Base-by-base conservation (phyloP, 2,888 invertebrate species). In the Leptopilina drosophilae region DNA sequence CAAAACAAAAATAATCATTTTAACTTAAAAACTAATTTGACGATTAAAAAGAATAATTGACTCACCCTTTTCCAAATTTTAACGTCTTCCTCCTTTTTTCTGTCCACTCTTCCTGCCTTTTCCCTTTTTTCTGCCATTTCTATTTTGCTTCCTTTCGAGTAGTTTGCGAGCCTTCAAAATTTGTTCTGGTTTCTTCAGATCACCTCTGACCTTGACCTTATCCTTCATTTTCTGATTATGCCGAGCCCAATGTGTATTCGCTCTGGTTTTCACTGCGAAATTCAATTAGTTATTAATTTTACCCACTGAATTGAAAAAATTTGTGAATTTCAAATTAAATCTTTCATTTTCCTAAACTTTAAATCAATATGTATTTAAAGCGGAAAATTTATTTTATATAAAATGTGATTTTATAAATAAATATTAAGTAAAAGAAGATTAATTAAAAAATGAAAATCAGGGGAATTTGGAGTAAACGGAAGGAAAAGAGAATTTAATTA, bases 221-320 rank as follows among this genome's bases (percentile, higher is more conserved):
- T 93, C 92, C 83, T 94, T 94, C 4, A 95, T 80, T 82, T 96
- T 96, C 81, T 95, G 95, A 92, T 97, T 97, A 90, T 96, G 96
- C 73, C 95, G 94, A 73, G 95, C 95, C 95, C 96, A 96, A 87
- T 95, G 95, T 0, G 96, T 96, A 78, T 95, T 94, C 0, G 94
- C 93, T 12, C 91, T 93, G 90, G 92, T 89, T 84, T 83, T 81
- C 15, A 90, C 91, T 91, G 81, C 77, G 88, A 87, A 76, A 80
- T 77, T 69, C 78, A 84, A 80, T 76, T 79, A 75, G 65, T 80
- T 77, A 69, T 49, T 11, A 49, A 9, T 49, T 49, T 49, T 49
- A 33, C 33, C 33, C 33, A 4, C 33, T 33, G 33, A 33, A 33
- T 33, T 33, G 33, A 33, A 33, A 33, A 33, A 33, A 33, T 2